phyloP scores from a whole-genome alignment of 1,140 invertebrate species.

The Drosophila sucinea region DNA sequence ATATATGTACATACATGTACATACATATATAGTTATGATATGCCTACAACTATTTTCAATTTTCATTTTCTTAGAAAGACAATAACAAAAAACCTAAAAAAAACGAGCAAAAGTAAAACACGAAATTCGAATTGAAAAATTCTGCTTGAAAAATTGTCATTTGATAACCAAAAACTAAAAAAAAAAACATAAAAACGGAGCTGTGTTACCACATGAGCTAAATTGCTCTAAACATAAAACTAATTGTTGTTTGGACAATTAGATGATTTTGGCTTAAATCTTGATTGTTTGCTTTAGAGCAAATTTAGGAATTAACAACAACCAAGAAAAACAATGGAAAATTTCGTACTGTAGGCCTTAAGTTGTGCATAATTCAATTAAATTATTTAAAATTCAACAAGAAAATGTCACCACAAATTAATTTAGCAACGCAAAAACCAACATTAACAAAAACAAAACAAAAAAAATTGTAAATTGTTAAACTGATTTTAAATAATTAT shows the following conservation, averaged over 20 bases:
- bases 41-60: slow-evolving; percentile 12
- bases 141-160: slow-evolving; percentile 65
- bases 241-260: slow-evolving; percentile 46
- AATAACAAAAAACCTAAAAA: slow-evolving; percentile 53
- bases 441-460: slow-evolving; percentile 28
- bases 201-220: slow-evolving; percentile 70
- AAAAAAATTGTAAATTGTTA: slow-evolving; percentile 74
- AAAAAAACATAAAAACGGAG: slow-evolving; percentile 55
- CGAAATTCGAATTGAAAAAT: background rate
- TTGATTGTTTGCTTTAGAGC: slow-evolving; percentile 44
- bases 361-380: slow-evolving; percentile 70
- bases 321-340: slow-evolving; percentile 14
- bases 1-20: background rate
- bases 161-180: slow-evolving; percentile 42
- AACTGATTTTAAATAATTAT: slow-evolving; percentile 77
- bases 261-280: slow-evolving; percentile 42
- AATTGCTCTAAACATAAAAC: slow-evolving; percentile 52
- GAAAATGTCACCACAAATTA: slow-evolving; percentile 28
- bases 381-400: slow-evolving; percentile 39
- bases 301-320: slow-evolving; percentile 28
- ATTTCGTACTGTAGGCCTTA: slow-evolving; percentile 77
- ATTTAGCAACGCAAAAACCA: slow-evolving; percentile 32
- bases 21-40: slow-evolving; percentile 5
- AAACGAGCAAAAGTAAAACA: slow-evolving; percentile 5
- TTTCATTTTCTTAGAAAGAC: slow-evolving; percentile 61